phyloP scores from a whole-genome alignment of 2,797 vertebrate genomes.

The Melanotaenia maccullochi region DNA sequence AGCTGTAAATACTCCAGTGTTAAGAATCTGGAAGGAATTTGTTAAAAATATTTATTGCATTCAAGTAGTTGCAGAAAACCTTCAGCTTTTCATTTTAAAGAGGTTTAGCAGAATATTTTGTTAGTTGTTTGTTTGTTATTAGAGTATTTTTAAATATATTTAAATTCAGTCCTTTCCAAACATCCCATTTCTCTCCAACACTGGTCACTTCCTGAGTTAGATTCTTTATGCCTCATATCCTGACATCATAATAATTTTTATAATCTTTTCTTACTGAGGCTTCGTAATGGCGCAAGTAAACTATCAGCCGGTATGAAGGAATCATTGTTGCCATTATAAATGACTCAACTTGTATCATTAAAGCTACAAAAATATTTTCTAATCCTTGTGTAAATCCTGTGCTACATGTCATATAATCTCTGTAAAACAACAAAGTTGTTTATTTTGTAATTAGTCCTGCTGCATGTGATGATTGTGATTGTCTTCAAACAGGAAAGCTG shows the following conservation, averaged over 20 bases:
- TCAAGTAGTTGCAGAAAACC: neutral
- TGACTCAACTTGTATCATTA: neutral
- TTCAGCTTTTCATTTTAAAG: neutral
- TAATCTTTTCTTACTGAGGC: neutral
- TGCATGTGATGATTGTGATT: conserved; percentile 35
- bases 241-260: neutral
- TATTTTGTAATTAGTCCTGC: conserved; percentile 23
- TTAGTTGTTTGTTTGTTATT: neutral
- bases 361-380: neutral
- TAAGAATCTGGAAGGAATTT: neutral
- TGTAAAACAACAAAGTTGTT: neutral
- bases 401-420: neutral
- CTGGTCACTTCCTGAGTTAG: neutral
- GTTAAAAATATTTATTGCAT: neutral
- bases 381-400: neutral
- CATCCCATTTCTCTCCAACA: neutral
- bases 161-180: neutral
- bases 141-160: neutral
- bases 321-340: neutral
- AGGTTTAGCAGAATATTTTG: neutral
- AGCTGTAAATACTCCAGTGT: neutral
- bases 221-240: neutral
- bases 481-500: conserved; percentile 57
- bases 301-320: neutral
- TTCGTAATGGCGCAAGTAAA: neutral